Conservation (phyloP, 2,888 invertebrate genomes). For the Dasysyrphus albostriatus region DNA sequence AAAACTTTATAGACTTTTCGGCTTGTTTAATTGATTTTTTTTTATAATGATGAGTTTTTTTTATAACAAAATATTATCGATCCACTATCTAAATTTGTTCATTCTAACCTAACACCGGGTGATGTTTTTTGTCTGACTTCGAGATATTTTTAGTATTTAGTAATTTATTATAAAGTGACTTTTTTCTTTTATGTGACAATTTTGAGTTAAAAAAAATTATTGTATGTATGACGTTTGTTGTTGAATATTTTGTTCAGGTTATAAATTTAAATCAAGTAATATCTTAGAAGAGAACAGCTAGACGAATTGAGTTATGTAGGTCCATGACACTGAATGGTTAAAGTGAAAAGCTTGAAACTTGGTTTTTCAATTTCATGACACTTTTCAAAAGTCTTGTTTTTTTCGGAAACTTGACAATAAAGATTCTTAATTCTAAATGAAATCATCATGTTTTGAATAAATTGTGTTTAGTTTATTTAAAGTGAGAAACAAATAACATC, state of each 20-base stretch:
- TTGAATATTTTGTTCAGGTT: neutral
- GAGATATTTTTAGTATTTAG: conserved; percentile 1
- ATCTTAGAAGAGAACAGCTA: neutral
- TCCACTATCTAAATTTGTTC: too few relatives aligned
- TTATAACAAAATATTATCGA: neutral
- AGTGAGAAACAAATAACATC: too few relatives aligned
- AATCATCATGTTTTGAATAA: too few relatives aligned
- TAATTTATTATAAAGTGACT: conserved; percentile 50
- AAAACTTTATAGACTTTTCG: too few relatives aligned
- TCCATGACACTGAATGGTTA: neutral
- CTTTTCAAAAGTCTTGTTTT: too few relatives aligned
- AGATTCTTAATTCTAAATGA: too few relatives aligned
- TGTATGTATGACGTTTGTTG: neutral
- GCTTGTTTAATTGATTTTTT: neutral
- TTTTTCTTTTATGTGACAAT: conserved; percentile 26
- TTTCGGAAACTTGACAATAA: too few relatives aligned
- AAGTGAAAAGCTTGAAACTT: too few relatives aligned
- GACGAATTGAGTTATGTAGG: neutral
- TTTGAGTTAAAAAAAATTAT: neutral
- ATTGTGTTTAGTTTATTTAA: too few relatives aligned
- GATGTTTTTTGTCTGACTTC: neutral
- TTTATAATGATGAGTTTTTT: neutral
- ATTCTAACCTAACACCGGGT: neutral
- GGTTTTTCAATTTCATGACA: too few relatives aligned
- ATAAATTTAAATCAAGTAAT: neutral